These are phyloP conservation scores for Arrhopalites spinosus DNA, from an alignment of 2,888 invertebrate genomes.

Conservation along the genomic window DNA sequence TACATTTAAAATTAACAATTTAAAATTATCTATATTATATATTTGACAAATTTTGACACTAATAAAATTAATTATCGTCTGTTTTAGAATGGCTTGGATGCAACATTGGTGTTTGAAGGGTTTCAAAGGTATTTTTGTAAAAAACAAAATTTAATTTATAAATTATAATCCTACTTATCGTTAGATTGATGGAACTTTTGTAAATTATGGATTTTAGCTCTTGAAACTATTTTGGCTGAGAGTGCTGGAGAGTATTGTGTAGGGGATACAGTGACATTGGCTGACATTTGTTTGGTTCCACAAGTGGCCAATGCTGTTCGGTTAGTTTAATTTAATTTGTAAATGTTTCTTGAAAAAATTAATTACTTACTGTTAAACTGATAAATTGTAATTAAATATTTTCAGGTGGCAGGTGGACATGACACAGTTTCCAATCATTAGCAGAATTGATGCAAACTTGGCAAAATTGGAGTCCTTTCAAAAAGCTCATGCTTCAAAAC, in stretches of 20 bases:
- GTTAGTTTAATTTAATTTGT: constrained; percentile 22
- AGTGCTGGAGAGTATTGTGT: constrained; percentile 81
- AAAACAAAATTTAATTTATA: neutral
- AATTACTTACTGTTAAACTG: neutral
- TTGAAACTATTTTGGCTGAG: constrained; percentile 82
- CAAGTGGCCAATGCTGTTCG: constrained; percentile 88
- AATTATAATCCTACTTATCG: too few species aligned
- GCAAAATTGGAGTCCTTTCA: constrained; percentile 88
- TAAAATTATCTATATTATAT: too few species aligned
- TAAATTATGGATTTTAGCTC: too few species aligned
- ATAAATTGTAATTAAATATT: neutral
- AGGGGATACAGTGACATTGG: constrained; percentile 90
- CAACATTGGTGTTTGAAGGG: constrained; percentile 47
- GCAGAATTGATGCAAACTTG: constrained; percentile 82
- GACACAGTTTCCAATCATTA: constrained; percentile 84
- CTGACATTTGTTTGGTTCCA: constrained; percentile 93
- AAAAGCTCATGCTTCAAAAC: constrained; percentile 86
- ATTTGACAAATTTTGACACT: too few species aligned
- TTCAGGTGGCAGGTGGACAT: constrained; percentile 70
- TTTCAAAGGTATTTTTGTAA: constrained; percentile 37
- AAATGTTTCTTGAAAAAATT: neutral
- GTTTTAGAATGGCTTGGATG: constrained; percentile 47
- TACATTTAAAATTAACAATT: too few species aligned
- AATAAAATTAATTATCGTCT: too few species aligned
- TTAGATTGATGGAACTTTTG: too few species aligned